These are phyloP conservation scores for Muntiacus reevesi DNA, from an alignment of 2,113 vertebrate genomes.

Conservation along the genomic window DNA sequence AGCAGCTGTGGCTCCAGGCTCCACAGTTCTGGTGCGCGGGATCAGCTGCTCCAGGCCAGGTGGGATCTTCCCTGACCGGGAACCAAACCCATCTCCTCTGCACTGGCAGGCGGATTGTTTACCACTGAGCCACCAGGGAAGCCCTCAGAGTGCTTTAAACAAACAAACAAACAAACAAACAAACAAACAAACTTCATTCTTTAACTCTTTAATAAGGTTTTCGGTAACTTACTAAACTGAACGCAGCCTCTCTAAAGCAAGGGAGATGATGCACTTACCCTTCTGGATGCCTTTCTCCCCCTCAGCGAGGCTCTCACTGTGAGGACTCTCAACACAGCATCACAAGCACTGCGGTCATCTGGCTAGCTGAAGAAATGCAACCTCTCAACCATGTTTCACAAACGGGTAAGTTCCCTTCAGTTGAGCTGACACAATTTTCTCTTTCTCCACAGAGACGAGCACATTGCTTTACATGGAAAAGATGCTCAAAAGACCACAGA, in stretches of 20 bases:
- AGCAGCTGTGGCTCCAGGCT: not conserved
- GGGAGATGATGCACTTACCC: not conserved
- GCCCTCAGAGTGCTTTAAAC: not conserved
- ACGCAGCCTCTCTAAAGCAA: not conserved
- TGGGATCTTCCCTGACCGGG: not conserved
- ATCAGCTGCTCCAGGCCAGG: not conserved
- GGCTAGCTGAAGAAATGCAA: not conserved
- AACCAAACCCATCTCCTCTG: not conserved
- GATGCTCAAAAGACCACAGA: not conserved
- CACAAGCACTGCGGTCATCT: not conserved
- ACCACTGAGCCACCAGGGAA: not conserved
- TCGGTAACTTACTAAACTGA: not conserved
- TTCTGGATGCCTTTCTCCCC: not conserved
- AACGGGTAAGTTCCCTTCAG: not conserved
- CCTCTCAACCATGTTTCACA: not conserved
- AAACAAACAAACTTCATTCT: not conserved
- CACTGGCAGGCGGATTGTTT: not conserved
- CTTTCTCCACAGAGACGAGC: not conserved
- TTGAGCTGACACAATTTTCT: not conserved
- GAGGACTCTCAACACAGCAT: not conserved
- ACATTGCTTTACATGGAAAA: not conserved
- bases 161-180: not conserved
- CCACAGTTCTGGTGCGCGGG: not conserved
- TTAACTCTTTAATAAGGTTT: not conserved
- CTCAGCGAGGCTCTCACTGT: not conserved